Percentiles rank a stretch among this genome's conserved stretches.
phyloP scores from a whole-genome alignment of 1,140 invertebrate genomes.

The Onthophagus taurus region DNA sequence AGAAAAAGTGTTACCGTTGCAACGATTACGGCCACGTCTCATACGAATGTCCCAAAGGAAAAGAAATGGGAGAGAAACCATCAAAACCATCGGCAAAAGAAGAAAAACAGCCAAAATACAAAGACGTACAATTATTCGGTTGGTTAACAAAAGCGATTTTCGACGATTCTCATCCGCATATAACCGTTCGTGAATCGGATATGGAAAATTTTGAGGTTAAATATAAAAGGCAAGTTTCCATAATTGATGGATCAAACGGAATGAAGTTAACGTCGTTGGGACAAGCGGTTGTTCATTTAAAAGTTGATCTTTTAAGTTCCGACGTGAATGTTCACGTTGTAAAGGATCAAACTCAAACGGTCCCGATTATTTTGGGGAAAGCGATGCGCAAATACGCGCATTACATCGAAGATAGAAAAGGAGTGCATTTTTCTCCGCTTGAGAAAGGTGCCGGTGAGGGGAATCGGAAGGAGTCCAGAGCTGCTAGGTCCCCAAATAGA shows the following conservation, averaged over 20 bases:
- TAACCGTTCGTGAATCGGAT: conserved; percentile 10
- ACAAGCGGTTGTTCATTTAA: background rate
- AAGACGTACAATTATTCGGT: conserved; percentile 11
- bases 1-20: conserved; percentile 2
- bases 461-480: no score
- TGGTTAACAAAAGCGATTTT: conserved; percentile 6
- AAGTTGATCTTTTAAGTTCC: conserved; percentile 8
- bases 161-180: conserved; percentile 4
- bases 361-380: conserved; percentile 12
- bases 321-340: conserved; percentile 12
- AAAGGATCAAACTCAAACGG: conserved; percentile 10
- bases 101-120: no score
- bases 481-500: no score
- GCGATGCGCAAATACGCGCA: background rate
- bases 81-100: background rate
- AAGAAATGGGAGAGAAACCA: background rate
- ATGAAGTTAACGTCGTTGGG: conserved; percentile 5
- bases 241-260: conserved; percentile 8
- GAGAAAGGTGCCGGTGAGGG: no score
- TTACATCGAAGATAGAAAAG: conserved; percentile 1
- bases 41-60: background rate
- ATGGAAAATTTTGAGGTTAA: conserved; percentile 2
- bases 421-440: conserved; percentile 1
- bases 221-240: background rate
- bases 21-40: conserved; percentile 1